Evolutionary conservation across 2,888 invertebrate genomes (phyloP).

Genomic region (Drosophila sordidula): DNA sequence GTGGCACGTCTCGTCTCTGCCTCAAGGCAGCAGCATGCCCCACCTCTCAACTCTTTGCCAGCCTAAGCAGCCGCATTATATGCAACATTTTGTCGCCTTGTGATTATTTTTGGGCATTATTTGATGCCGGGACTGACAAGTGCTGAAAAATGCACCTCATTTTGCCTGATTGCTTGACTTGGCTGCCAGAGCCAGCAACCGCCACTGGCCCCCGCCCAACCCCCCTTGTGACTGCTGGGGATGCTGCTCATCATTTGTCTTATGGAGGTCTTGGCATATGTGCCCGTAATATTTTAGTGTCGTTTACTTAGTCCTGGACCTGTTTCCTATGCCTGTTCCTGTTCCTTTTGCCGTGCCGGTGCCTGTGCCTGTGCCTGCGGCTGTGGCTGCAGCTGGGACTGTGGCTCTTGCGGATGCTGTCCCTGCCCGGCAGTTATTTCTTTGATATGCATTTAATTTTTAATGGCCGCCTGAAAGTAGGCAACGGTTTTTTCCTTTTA

Average conservation of each 20-base stretch:
- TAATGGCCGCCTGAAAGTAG: constrained; percentile 71
- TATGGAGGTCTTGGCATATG: constrained; percentile 59
- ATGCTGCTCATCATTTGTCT: constrained; percentile 42
- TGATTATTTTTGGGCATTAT: constrained; percentile 73
- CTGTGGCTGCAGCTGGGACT: constrained; percentile 2
- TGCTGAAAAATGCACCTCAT: constrained; percentile 67
- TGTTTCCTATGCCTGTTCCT: constrained; percentile 10
- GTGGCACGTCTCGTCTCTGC: constrained; percentile 34
- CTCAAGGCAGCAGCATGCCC: constrained; percentile 37
- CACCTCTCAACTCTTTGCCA: constrained; percentile 2
- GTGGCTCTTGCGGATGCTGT: constrained; percentile 7
- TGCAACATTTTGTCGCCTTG: constrained; percentile 76
- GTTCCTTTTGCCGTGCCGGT: not conserved
- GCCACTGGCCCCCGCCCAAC: not conserved
- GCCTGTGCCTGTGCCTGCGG: constrained; percentile 1
- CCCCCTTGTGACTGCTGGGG: constrained; percentile 21
- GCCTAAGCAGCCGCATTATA: constrained; percentile 68
- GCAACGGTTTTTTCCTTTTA: constrained; percentile 60
- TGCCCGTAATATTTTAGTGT: constrained; percentile 75
- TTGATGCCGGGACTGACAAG: constrained; percentile 41
- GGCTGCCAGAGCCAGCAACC: constrained; percentile 6
- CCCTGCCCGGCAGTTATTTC: constrained; percentile 50
- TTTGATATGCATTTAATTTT: constrained; percentile 72
- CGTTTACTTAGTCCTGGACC: constrained; percentile 49
- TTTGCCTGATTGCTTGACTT: constrained; percentile 68